Base-by-base conservation (phyloP, 2,888 invertebrate genomes). In the Piscicola geometra region DNA sequence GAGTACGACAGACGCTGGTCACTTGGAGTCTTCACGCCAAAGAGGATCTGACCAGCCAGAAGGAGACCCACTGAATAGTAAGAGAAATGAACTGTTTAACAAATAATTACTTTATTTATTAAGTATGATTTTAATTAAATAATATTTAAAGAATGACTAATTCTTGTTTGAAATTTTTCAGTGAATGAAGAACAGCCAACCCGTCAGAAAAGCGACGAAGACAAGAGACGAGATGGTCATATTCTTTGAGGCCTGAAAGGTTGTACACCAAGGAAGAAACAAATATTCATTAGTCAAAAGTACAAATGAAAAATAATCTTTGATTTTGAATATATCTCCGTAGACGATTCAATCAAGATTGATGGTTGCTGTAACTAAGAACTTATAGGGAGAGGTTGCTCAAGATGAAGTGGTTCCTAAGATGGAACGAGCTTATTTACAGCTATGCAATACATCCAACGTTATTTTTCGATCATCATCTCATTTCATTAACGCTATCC, bases 221-320 rank as follows among this genome's bases (percentile, higher is more conserved):
- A 68, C 73, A 15, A 77, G 64, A 25, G 56, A 35, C n/a, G 52
- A 18, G 0, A 77, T 50, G 1, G 75, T 77, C 68, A 77, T 50
- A n/a, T 77, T 77, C 71, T 77, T 77, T 70, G 74, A 68, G 35
- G 70, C 75, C 32, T 47, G 50, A 47, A 56, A n/a, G 1, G 3
- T 18, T 56, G 56, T 15, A 47, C 50, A 47, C 50, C 9, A 47
- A 9, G 50, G 21, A 9, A 47, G 21, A 47, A 47, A 47, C 50
- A 47, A 15, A 47, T 47, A 47, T 47, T 9, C 50, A 47, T 47
- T 47, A 15, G 21, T 47, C 50, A 47, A 47, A n/a, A n/a, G n/a
- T n/a, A n/a, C n/a, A n/a, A n/a, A 15, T 47, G 21, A 47, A 47
- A 47, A 47, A 47, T n/a, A n/a, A n/a, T n/a, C n/a, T n/a, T n/a